phyloP scores from a whole-genome alignment of 2,113 vertebrate species.

The Lynx canadensis region DNA sequence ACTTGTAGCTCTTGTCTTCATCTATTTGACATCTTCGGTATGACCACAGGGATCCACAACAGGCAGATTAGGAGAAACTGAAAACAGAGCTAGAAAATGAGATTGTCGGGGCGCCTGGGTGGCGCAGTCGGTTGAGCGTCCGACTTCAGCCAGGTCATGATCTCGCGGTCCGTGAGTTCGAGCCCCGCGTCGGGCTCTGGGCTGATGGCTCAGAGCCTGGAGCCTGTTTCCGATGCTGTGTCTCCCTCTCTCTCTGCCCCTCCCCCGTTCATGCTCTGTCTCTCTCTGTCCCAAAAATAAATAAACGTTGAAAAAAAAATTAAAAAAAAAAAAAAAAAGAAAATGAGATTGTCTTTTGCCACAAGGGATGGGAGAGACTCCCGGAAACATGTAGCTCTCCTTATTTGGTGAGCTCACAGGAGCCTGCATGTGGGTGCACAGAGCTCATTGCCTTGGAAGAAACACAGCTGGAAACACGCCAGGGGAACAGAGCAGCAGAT shows the following conservation, averaged over 20 bases:
- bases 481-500: neutral
- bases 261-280: too few species aligned
- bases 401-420: neutral
- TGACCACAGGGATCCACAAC: neutral
- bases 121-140: too few species aligned
- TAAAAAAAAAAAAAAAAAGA: too few species aligned
- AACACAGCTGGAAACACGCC: neutral
- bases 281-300: too few species aligned
- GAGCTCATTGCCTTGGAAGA: neutral
- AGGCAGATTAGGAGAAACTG: neutral
- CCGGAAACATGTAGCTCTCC: neutral
- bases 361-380: neutral
- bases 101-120: too few species aligned
- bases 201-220: too few species aligned
- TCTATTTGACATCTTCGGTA: neutral
- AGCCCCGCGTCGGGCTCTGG: too few species aligned
- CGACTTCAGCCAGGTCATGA: too few species aligned
- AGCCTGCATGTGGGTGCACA: fast-evolving
- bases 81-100: neutral
- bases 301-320: too few species aligned
- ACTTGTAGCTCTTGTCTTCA: neutral
- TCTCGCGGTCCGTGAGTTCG: too few species aligned
- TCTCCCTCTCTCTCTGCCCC: too few species aligned
- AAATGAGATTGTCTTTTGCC: neutral
- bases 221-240: too few species aligned